Evolutionary conservation across 2,797 vertebrate species (phyloP).

Genomic region (Karalla daura): DNA sequence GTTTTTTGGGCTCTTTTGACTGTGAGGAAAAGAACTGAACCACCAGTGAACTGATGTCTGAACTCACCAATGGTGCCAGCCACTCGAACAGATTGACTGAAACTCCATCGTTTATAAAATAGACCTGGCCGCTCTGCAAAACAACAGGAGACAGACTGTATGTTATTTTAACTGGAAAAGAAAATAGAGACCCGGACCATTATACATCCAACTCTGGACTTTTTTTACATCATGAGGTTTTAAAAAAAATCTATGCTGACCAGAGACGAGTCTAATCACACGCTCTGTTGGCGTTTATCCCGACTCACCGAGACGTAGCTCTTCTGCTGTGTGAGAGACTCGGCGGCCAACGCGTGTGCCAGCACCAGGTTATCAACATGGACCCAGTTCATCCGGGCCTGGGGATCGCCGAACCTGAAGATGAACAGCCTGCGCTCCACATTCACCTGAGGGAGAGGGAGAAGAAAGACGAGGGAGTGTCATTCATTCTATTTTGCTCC

Average conservation of each 20-base stretch:
- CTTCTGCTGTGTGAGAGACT: constrained; percentile 85
- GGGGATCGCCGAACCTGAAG: constrained; percentile 88
- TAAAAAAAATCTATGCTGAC: no score
- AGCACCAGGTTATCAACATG: constrained; percentile 91
- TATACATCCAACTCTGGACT: neutral
- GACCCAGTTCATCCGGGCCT: constrained; percentile 93
- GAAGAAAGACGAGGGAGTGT: neutral
- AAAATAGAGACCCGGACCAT: no score
- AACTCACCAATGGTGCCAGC: constrained; percentile 90
- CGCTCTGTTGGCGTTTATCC: neutral
- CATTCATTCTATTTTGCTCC: neutral
- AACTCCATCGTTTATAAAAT: constrained; percentile 94
- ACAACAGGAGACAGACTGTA: constrained; percentile 20
- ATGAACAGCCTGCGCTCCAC: constrained; percentile 89
- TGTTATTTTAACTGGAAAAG: neutral
- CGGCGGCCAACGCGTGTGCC: constrained; percentile 90
- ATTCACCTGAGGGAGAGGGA: constrained; percentile 80
- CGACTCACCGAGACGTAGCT: constrained; percentile 88
- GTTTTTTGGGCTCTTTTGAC: neutral
- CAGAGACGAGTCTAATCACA: neutral
- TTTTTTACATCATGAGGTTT: neutral
- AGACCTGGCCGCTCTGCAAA: constrained; percentile 91
- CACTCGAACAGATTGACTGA: constrained; percentile 93
- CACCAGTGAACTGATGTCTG: neutral
- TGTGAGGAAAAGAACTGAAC: neutral